Evolutionary conservation across 2,113 vertebrate species (phyloP).

Genomic region (Epinephelus cyanopodus): DNA sequence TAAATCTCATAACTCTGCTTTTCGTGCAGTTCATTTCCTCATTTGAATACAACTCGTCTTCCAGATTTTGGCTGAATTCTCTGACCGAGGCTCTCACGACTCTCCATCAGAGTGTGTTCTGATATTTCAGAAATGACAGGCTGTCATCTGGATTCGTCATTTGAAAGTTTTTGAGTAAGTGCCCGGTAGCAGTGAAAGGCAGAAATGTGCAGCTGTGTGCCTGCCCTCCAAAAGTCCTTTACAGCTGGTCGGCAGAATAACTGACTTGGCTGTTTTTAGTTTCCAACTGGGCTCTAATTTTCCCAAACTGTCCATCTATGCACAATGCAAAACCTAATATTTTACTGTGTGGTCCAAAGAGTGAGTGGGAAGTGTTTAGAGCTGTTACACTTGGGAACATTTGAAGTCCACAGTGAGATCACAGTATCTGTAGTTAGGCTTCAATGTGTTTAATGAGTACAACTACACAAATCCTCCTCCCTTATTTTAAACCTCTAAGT

Average conservation of each 20-base stretch:
- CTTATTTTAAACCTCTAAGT: not conserved
- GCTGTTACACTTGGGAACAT: not conserved
- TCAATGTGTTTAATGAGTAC: not conserved
- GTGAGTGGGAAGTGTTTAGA: not conserved
- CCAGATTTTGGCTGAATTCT: not conserved
- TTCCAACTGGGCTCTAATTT: conserved; percentile 24
- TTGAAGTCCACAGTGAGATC: not conserved
- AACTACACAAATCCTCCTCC: not conserved
- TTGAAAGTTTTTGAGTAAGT: conserved; percentile 31
- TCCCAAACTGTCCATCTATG: conserved; percentile 18
- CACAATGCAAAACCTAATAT: not conserved
- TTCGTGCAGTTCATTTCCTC: not conserved
- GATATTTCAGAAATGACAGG: conserved; percentile 35
- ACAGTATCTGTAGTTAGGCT: not conserved
- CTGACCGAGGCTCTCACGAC: not conserved
- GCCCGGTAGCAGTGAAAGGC: conserved; percentile 39
- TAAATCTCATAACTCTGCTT: not conserved
- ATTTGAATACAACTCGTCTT: not conserved
- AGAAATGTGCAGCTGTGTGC: conserved; percentile 57
- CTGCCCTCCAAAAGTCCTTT: conserved; percentile 66
- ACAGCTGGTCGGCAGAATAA: conserved; percentile 29
- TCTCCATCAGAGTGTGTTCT: not conserved
- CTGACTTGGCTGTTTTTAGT: conserved; percentile 38
- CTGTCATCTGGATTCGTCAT: conserved; percentile 45
- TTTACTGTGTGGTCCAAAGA: conserved; percentile 1